phyloP scores from a whole-genome alignment of 2,113 vertebrate species.

The Microcebus ravelobensis region DNA sequence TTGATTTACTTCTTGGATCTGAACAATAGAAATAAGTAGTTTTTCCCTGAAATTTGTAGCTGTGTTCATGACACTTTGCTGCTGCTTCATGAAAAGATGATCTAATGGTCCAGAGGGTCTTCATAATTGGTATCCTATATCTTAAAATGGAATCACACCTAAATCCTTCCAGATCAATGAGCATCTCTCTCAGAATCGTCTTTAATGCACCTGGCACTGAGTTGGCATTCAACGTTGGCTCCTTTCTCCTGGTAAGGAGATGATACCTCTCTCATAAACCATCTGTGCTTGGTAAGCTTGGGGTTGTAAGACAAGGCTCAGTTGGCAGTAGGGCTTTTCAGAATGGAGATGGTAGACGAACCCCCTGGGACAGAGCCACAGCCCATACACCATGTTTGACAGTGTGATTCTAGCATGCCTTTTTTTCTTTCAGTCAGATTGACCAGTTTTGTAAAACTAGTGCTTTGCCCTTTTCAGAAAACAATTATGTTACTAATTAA shows the following conservation, averaged over 20 bases:
- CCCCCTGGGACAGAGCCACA: neutral
- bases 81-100: neutral
- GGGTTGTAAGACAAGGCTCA: neutral
- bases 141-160: neutral
- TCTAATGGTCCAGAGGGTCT: neutral
- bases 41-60: neutral
- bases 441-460: neutral
- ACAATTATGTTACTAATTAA: neutral
- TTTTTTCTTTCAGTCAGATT: neutral
- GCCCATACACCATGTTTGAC: neutral
- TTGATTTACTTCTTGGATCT: neutral
- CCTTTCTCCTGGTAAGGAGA: neutral
- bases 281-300: neutral
- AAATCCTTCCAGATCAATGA: neutral
- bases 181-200: neutral
- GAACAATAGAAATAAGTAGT: neutral
- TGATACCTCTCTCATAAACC: neutral
- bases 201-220: neutral
- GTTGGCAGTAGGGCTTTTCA: neutral
- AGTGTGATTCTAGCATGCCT: neutral
- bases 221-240: neutral
- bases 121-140: neutral
- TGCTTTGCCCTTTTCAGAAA: neutral
- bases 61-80: neutral
- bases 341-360: neutral